Percentiles rank a stretch among this genome's conserved stretches.
Conservation (phyloP, 1,140 invertebrate species). For the Carposina sasakii region DNA sequence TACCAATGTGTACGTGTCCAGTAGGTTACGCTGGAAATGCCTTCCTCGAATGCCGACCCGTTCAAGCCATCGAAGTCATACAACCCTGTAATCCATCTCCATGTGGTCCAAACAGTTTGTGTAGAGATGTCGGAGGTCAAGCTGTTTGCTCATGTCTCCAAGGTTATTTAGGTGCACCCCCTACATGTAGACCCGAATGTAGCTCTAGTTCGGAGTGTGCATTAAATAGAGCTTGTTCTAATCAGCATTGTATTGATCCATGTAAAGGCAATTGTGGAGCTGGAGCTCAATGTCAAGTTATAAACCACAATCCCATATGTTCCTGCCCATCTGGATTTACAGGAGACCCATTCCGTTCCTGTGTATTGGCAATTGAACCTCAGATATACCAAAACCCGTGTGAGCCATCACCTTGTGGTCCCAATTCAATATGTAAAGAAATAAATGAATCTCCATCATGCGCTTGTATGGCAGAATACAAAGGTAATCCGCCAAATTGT, state of each 20-base stretch:
- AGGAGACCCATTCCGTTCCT: conserved; percentile 71
- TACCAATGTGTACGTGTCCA: conserved; percentile 84
- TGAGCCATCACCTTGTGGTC: conserved; percentile 80
- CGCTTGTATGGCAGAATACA: conserved; percentile 76
- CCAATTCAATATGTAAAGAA: conserved; percentile 82
- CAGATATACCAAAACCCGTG: conserved; percentile 75
- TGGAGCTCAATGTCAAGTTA: conserved; percentile 68
- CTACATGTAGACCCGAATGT: conserved; percentile 75
- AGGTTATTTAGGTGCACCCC: conserved; percentile 72
- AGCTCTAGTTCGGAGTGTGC: conserved; percentile 75
- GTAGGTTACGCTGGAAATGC: conserved; percentile 85
- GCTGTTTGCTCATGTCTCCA: conserved; percentile 76
- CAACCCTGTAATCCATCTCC: conserved; percentile 70
- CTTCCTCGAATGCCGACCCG: conserved; percentile 81
- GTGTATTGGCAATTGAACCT: conserved; percentile 36
- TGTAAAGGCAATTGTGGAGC: conserved; percentile 72
- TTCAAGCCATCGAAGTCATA: conserved; percentile 32
- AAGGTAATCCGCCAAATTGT: conserved; percentile 81
- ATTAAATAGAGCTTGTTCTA: conserved; percentile 74
- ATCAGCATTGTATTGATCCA: conserved; percentile 75
- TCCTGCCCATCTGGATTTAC: conserved; percentile 69
- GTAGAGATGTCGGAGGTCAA: conserved; percentile 56
- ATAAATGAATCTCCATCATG: conserved; percentile 76
- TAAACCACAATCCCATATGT: conserved; percentile 74
- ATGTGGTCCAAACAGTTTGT: conserved; percentile 61